Conservation (phyloP, 2,888 invertebrate genomes). For the Tachina lurida region DNA sequence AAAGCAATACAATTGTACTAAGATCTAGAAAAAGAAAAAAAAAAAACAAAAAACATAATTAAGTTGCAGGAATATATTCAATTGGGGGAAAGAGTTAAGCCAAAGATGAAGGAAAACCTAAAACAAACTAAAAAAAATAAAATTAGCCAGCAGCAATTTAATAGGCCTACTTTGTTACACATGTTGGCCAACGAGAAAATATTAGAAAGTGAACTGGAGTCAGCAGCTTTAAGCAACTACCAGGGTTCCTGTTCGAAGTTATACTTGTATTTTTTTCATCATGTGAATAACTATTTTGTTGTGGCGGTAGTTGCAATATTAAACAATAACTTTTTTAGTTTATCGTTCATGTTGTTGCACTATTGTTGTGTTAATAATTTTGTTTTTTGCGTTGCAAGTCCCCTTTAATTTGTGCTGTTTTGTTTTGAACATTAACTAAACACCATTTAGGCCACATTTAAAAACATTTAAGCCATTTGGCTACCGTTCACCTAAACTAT, state of each 20-base stretch:
- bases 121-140: slow-evolving; percentile 35
- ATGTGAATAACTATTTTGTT: slow-evolving; percentile 13
- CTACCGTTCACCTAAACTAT: slow-evolving; percentile 71
- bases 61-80: slow-evolving; percentile 33
- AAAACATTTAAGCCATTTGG: slow-evolving; percentile 70
- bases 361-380: slow-evolving; percentile 18
- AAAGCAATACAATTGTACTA: background rate
- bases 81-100: slow-evolving; percentile 9
- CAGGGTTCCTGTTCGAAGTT: slow-evolving; percentile 53
- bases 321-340: slow-evolving; percentile 2
- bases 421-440: slow-evolving; percentile 64
- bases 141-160: slow-evolving; percentile 57
- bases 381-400: slow-evolving; percentile 17
- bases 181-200: slow-evolving; percentile 34
- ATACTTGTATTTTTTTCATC: background rate
- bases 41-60: background rate
- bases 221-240: slow-evolving; percentile 70
- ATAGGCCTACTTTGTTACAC: slow-evolving; percentile 68
- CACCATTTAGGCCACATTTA: slow-evolving; percentile 69
- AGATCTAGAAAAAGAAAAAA: background rate
- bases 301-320: background rate
- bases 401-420: slow-evolving; percentile 50
- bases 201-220: slow-evolving; percentile 71
- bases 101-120: background rate
- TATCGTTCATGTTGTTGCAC: background rate